phyloP scores from a whole-genome alignment of 2,113 vertebrate species.

The Microcebus ravelobensis region DNA sequence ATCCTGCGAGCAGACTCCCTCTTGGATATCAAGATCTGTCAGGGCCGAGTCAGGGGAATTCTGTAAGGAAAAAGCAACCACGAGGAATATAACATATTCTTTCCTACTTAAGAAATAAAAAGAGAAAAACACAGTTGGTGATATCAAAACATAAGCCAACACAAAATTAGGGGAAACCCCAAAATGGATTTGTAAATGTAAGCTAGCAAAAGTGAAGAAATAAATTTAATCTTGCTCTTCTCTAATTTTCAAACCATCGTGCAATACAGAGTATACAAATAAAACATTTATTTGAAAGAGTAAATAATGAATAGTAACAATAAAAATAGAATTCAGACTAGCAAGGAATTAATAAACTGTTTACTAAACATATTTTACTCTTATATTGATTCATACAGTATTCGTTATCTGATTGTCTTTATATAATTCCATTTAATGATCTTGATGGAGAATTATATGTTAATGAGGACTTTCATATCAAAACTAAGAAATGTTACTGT shows the following conservation, averaged over 20 bases:
- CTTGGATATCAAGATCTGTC: constrained; percentile 90
- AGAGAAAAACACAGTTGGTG: constrained; percentile 65
- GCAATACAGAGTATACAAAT: not conserved
- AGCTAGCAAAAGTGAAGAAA: constrained; percentile 59
- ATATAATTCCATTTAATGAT: not conserved
- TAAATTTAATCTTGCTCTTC: not conserved
- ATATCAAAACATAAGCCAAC: constrained; percentile 77
- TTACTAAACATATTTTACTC: constrained; percentile 22
- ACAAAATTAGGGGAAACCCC: constrained; percentile 67
- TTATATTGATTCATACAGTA: not conserved
- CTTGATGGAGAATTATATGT: not conserved
- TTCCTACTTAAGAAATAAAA: constrained; percentile 81
- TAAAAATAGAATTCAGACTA: constrained; percentile 31
- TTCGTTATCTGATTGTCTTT: not conserved
- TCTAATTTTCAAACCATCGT: not conserved
- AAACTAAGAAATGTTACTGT: not conserved
- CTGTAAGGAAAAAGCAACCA: constrained; percentile 87
- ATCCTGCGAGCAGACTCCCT: constrained; percentile 88
- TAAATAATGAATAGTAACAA: constrained; percentile 3
- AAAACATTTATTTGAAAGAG: not conserved
- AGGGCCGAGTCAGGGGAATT: constrained; percentile 86
- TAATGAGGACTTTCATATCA: not conserved
- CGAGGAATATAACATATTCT: constrained; percentile 82
- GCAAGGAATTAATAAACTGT: constrained; percentile 6
- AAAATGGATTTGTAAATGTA: constrained; percentile 58